Evolutionary conservation across 2,113 vertebrate species (phyloP).

Genomic region (Casuarius casuarius): DNA sequence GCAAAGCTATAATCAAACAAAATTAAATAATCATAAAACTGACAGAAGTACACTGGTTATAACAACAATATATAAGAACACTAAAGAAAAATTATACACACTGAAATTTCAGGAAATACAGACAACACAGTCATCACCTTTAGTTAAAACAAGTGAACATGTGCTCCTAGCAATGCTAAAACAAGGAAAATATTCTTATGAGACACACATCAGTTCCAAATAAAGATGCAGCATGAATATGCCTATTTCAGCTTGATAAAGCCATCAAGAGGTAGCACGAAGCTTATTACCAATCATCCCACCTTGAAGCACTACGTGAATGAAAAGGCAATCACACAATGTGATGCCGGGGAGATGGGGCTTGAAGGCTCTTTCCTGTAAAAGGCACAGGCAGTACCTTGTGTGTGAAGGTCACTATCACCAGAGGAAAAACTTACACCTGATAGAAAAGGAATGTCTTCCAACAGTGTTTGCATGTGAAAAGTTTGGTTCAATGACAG

Average conservation of each 20-base stretch:
- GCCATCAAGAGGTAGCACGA: slow-evolving; percentile 6
- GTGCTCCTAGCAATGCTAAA: not conserved
- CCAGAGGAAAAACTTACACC: not conserved
- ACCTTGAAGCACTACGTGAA: slow-evolving; percentile 4
- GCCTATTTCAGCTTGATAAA: slow-evolving; percentile 2
- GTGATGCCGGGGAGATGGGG: not conserved
- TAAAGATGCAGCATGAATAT: not conserved
- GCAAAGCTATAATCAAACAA: not conserved
- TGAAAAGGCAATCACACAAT: slow-evolving; percentile 22
- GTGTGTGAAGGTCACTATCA: slow-evolving; percentile 45
- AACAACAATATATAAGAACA: not conserved
- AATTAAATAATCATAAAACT: not conserved
- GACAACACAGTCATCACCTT: not conserved
- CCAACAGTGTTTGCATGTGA: not conserved
- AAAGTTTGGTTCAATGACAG: slow-evolving; percentile 40
- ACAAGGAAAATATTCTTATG: not conserved
- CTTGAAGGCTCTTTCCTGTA: slow-evolving; percentile 36
- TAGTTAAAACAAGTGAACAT: not conserved
- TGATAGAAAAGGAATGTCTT: slow-evolving; percentile 18
- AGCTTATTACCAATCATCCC: slow-evolving; percentile 43
- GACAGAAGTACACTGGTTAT: not conserved
- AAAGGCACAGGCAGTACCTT: not conserved
- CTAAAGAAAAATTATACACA: not conserved
- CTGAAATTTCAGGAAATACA: not conserved
- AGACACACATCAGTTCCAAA: not conserved